Evolutionary conservation across 2,797 vertebrate genomes (phyloP).

Genomic region (Pangasius sanitwongsei): DNA sequence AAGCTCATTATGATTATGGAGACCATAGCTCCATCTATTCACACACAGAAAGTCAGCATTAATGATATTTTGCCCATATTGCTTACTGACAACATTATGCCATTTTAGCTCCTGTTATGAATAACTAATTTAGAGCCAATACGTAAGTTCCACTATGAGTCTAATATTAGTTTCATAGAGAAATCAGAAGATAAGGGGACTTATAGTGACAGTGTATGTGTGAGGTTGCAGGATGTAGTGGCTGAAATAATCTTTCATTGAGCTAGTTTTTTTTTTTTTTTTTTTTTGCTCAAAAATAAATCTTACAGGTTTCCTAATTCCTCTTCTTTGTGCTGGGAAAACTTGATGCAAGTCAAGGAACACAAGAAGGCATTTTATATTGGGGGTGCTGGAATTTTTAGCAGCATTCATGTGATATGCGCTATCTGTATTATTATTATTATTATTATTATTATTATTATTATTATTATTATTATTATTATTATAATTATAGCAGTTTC

Average conservation of each 20-base stretch:
- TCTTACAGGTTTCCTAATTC: background rate
- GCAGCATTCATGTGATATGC: too few species aligned
- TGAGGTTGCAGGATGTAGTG: background rate
- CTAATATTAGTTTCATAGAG: background rate
- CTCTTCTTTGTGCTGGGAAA: background rate
- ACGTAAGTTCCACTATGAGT: background rate
- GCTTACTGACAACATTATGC: background rate
- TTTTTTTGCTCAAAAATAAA: background rate
- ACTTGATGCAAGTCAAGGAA: background rate
- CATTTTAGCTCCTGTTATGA: background rate
- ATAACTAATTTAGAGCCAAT: background rate
- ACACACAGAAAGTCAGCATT: background rate
- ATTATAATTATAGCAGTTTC: too few species aligned
- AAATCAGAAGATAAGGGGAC: background rate
- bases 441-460: too few species aligned
- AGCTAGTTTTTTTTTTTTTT: too few species aligned
- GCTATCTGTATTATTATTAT: too few species aligned
- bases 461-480: too few species aligned
- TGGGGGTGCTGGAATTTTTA: too few species aligned
- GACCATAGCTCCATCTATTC: background rate
- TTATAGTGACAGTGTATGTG: background rate
- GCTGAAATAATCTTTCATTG: too few species aligned
- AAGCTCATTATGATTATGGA: background rate
- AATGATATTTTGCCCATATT: background rate
- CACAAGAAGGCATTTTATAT: background rate